These are phyloP conservation scores for Netelia virgata DNA, from an alignment of 2,888 invertebrate species.

Conservation along the genomic window DNA sequence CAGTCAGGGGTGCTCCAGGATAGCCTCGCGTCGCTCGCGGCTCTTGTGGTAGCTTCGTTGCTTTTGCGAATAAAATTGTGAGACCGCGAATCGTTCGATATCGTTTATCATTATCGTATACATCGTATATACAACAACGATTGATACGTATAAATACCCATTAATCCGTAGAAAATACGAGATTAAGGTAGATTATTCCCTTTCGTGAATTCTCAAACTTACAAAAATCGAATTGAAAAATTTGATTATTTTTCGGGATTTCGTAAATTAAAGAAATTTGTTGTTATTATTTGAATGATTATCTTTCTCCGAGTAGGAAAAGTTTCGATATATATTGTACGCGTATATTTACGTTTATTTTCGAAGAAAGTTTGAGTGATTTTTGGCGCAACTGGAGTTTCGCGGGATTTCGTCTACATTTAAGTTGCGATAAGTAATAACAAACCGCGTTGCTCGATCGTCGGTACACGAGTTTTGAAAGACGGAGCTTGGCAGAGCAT, in stretches of 20 bases:
- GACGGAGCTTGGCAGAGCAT: constrained; percentile 76
- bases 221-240: too few species aligned
- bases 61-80: constrained; percentile 7
- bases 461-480: constrained; percentile 74
- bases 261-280: too few species aligned
- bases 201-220: too few species aligned
- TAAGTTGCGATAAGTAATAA: constrained; percentile 24
- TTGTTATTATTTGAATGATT: too few species aligned
- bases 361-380: neutral
- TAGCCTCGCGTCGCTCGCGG: constrained; percentile 58
- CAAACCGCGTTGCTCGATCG: constrained; percentile 42
- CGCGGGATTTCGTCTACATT: neutral
- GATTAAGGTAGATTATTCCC: too few species aligned
- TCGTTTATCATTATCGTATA: neutral
- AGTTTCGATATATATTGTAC: neutral
- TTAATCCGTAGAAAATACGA: too few species aligned
- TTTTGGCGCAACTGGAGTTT: constrained; percentile 24
- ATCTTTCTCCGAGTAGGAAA: too few species aligned
- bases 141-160: neutral
- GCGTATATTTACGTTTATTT: neutral
- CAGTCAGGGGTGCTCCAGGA: constrained; percentile 78
- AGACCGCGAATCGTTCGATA: constrained; percentile 31
- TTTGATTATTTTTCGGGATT: too few species aligned
- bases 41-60: neutral
- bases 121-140: neutral